Evolutionary conservation across 2,888 invertebrate genomes (phyloP), one percentile per base, ranked within the genome.

Genomic region (Thymelicus acteon): DNA sequence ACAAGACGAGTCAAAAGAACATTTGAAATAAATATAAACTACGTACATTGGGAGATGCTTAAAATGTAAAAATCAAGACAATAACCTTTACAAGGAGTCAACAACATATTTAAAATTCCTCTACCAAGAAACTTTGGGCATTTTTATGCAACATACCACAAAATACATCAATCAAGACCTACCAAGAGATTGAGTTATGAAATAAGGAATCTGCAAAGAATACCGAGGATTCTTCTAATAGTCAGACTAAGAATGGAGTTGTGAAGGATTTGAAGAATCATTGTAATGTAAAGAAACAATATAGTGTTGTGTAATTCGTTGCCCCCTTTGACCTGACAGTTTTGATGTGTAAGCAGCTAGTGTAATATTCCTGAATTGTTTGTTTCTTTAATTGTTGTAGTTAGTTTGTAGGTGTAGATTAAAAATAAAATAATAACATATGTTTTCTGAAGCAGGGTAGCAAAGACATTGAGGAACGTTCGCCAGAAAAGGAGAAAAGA

Each of bases 401-500:
- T 52, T 52, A 19, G 15, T 52, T 19, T 52, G 15, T 44, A 44
- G 12, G 12, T 44, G 10, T 44, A 44, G 7, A 2, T 62, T 62
- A 62, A 37, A 47, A 57, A 52, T 63, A 24, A 60, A 19, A 44
- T 72, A 67, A 61, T 69, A 71, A 69, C 60, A 44, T 48, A 54
- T 74, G 54, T 71, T 89, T 90, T 91, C 85, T 88, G 83, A 88
- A 93, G 92, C 93, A 93, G 93, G 93, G 88, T 90, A 92, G 83
- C 87, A 93, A 93, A 89, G 96, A 87, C 92, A 95, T 85, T 94
- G 96, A 92, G 81, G 93, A 93, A 82, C 88, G 93, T 72, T 93
- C 93, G 15, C 92, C 96, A 64, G 96, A 95, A 66, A 97, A 97
- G 74, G 97, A 97, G 85, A 97, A 97, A 81, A 96, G 97, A 82